Evolutionary conservation across 2,888 invertebrate genomes (phyloP).

Genomic region (Drosophila meridionalis): DNA sequence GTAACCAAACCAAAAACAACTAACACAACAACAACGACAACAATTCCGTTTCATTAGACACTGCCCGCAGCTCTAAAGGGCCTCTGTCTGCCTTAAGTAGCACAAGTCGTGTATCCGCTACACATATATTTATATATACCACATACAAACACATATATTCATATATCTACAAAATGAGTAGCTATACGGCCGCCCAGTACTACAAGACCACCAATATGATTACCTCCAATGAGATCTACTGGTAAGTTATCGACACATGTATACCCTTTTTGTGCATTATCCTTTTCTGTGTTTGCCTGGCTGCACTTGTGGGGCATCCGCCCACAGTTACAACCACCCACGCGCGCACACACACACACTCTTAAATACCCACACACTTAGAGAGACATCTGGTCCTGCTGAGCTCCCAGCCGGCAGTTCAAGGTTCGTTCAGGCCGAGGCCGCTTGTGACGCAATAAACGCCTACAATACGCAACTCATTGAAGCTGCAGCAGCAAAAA

Average conservation of each 20-base stretch:
- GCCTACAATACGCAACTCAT: conserved; percentile 45
- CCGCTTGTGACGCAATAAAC: conserved; percentile 58
- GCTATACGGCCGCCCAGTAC: conserved; percentile 76
- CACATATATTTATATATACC: conserved; percentile 27
- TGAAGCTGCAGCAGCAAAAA: conserved; percentile 51
- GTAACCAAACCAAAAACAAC: conserved; percentile 41
- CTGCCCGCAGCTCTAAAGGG: conserved; percentile 48
- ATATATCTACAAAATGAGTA: conserved; percentile 64
- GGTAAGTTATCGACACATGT: conserved; percentile 67
- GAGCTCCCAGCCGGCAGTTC: conserved; percentile 46
- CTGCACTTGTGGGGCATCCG: conserved; percentile 56
- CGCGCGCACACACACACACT: neutral
- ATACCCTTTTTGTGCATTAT: conserved; percentile 14
- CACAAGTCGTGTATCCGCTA: conserved; percentile 35
- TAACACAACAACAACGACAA: conserved; percentile 44
- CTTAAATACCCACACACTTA: no score
- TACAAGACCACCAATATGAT: conserved; percentile 82
- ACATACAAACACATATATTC: conserved; percentile 27
- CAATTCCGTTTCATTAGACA: conserved; percentile 75
- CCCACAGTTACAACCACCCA: conserved; percentile 2
- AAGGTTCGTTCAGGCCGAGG: conserved; percentile 56
- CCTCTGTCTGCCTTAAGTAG: conserved; percentile 66
- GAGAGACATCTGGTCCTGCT: neutral
- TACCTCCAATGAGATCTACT: conserved; percentile 83
- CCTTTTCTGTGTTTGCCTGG: conserved; percentile 17